phyloP scores from a whole-genome alignment of 2,797 vertebrate species.

The Phoebastria nigripes region DNA sequence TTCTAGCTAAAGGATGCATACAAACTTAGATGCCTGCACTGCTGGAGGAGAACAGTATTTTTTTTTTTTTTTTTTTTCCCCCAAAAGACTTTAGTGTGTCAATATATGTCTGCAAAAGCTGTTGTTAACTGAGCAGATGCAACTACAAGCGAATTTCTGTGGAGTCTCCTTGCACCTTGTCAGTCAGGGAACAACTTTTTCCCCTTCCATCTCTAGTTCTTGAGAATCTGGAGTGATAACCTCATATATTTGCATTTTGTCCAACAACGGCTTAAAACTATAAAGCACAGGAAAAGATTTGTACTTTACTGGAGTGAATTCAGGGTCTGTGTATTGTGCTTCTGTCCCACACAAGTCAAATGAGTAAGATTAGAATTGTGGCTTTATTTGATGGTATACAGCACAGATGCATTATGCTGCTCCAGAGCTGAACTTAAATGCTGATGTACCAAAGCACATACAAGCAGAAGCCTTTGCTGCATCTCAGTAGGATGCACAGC shows the following conservation, averaged over 20 bases:
- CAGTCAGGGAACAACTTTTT: neutral
- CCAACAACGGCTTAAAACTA: neutral
- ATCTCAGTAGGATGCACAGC: neutral
- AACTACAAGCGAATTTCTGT: neutral
- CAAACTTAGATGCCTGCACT: neutral
- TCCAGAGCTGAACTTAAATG: neutral
- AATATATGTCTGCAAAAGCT: neutral
- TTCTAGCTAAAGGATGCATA: neutral
- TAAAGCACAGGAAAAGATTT: neutral
- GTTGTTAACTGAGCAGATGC: neutral
- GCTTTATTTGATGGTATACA: neutral
- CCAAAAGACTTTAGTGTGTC: neutral
- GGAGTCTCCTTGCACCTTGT: neutral
- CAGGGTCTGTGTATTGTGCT: conserved; percentile 1
- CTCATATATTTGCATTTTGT: conserved; percentile 2
- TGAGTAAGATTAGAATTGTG: conserved; percentile 7
- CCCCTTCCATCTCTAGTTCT: neutral
- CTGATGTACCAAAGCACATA: neutral
- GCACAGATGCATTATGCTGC: neutral
- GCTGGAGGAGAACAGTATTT: neutral
- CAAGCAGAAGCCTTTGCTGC: neutral
- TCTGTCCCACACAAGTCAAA: neutral
- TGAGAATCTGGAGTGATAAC: neutral
- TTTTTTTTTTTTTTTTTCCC: neutral
- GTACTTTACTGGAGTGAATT: neutral